A percentile compares a stretch with the other conserved stretches of the same genome.
phyloP scores from a whole-genome alignment of 2,888 invertebrate species.

The Ligdia adustata region DNA sequence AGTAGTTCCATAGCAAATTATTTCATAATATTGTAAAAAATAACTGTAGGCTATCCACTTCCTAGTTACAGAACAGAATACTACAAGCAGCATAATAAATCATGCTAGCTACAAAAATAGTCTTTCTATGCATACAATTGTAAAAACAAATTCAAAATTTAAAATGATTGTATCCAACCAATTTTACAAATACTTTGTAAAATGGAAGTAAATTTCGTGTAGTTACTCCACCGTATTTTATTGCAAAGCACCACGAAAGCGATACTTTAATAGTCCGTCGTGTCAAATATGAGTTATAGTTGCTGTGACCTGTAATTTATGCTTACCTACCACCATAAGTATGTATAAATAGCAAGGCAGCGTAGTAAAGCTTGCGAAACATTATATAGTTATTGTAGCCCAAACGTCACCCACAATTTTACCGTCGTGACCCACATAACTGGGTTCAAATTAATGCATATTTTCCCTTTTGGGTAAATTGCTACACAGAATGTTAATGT shows the following conservation, averaged over 20 bases:
- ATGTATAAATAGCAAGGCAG: constrained; percentile 8
- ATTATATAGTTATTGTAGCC: constrained; percentile 7
- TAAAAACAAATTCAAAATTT: too few species aligned
- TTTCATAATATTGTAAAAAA: too few species aligned
- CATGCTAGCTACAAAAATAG: too few species aligned
- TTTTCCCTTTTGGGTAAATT: constrained; percentile 30
- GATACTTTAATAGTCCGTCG: constrained; percentile 11
- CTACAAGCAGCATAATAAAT: too few species aligned
- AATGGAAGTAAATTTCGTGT: constrained; percentile 14
- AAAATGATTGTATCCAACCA: too few species aligned
- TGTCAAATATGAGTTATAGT: constrained; percentile 25
- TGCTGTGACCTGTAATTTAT: neutral
- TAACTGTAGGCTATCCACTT: too few species aligned
- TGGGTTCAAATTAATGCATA: constrained; percentile 35
- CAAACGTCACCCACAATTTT: constrained; percentile 20
- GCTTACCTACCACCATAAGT: neutral
- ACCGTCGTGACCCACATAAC: constrained; percentile 37
- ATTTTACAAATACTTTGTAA: constrained; percentile 16
- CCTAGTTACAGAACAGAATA: too few species aligned
- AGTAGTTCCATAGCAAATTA: neutral
- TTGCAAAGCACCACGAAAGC: constrained; percentile 25
- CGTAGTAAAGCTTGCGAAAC: neutral
- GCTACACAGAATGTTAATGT: constrained; percentile 24
- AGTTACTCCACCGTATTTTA: constrained; percentile 18
- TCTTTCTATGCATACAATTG: too few species aligned